Percentiles rank a stretch among this genome's conserved stretches.
Conservation (phyloP, 2,888 invertebrate species). For the Latrodectus elegans region DNA sequence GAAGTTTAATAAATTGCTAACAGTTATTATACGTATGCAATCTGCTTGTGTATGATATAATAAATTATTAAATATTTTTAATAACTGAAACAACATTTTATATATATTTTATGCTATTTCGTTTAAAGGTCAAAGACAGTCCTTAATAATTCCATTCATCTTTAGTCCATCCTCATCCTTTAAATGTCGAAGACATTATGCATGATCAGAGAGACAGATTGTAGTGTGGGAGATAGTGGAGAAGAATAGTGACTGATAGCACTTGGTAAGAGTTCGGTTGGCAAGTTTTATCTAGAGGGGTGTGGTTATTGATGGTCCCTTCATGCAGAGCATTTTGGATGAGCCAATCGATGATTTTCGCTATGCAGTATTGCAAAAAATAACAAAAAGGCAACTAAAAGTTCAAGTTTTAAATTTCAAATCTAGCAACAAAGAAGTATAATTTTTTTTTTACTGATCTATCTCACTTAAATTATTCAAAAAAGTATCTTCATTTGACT, state of each 20-base stretch:
- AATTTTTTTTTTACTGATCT: no score
- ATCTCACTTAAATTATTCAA: no score
- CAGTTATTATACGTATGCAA: no score
- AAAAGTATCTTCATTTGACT: no score
- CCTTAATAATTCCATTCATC: background rate
- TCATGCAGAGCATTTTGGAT: background rate
- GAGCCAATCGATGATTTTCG: background rate
- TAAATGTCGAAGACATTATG: slow-evolving; percentile 32
- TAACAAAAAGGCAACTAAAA: no score
- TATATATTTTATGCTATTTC: background rate
- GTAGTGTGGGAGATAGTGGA: slow-evolving; percentile 8
- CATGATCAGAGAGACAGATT: slow-evolving; percentile 36
- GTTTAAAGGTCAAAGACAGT: slow-evolving; percentile 16
- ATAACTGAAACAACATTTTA: no score
- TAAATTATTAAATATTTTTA: no score
- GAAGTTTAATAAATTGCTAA: no score
- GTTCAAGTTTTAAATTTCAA: no score
- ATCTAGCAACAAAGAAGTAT: no score
- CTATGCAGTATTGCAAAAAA: no score
- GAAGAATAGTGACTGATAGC: slow-evolving; percentile 29
- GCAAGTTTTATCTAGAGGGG: slow-evolving; percentile 51
- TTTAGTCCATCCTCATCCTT: background rate
- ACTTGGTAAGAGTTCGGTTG: slow-evolving; percentile 38
- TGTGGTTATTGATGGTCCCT: slow-evolving; percentile 28
- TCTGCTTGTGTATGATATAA: no score